phyloP scores from a whole-genome alignment of 2,113 vertebrate genomes.

The Lichenostomus cassidix region DNA sequence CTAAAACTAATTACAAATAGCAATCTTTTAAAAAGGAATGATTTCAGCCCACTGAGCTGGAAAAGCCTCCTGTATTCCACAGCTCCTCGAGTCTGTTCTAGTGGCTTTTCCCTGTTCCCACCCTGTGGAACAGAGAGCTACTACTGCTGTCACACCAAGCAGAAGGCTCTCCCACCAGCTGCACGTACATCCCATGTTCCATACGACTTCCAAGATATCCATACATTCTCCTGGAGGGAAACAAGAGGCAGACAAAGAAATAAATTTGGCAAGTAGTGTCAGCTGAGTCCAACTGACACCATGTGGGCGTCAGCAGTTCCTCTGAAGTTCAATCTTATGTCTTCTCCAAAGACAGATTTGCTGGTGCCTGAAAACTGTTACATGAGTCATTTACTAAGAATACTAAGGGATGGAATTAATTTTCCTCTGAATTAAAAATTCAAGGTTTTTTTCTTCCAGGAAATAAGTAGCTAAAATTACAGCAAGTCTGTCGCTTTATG shows the following conservation, averaged over 20 bases:
- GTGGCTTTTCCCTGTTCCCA: neutral
- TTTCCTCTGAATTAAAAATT: conserved; percentile 15
- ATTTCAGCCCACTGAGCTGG: neutral
- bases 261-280: neutral
- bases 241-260: neutral
- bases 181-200: neutral
- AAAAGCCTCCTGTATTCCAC: neutral
- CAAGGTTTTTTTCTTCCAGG: neutral
- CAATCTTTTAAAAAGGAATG: neutral
- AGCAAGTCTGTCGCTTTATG: neutral
- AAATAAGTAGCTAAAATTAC: neutral
- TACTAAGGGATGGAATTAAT: neutral
- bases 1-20: neutral
- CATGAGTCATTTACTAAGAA: conserved; percentile 25
- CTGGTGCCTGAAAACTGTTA: conserved; percentile 11
- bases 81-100: neutral
- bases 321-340: neutral
- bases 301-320: neutral
- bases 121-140: neutral
- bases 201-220: neutral
- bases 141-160: neutral
- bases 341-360: neutral
- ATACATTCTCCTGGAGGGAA: neutral
- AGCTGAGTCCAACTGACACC: neutral
- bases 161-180: neutral